A percentile compares a stretch with the other conserved stretches of the same genome.
These are phyloP conservation scores for Epirrhoe alternata DNA, from an alignment of 2,888 invertebrate species.

Conservation along the genomic window DNA sequence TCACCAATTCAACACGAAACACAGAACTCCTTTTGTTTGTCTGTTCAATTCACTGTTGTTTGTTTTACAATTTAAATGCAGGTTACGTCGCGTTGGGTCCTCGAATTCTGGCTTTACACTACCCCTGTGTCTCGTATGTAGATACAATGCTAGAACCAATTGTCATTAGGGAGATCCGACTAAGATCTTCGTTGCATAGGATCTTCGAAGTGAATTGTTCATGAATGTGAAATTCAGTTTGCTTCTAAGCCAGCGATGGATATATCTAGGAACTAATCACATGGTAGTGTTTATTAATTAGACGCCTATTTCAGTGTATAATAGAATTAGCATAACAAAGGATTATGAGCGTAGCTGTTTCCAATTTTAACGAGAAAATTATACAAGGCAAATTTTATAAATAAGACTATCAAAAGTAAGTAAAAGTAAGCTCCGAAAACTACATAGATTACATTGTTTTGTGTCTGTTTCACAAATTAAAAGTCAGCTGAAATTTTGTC, in stretches of 20 bases:
- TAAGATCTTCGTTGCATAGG: conserved; percentile 6
- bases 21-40: conserved; percentile 60
- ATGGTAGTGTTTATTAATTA: conserved; percentile 12
- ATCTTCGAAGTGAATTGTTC: conserved; percentile 11
- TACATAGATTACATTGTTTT: too few relatives aligned
- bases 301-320: neutral
- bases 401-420: too few relatives aligned
- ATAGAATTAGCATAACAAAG: conserved; percentile 2
- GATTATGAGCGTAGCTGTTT: neutral
- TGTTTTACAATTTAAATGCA: conserved; percentile 68
- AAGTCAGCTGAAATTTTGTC: neutral
- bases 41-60: conserved; percentile 57
- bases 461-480: too few relatives aligned
- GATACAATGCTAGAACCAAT: conserved; percentile 38
- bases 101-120: conserved; percentile 45
- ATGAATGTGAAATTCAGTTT: conserved; percentile 22
- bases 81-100: conserved; percentile 50
- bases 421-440: too few relatives aligned
- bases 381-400: neutral
- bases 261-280: conserved; percentile 22
- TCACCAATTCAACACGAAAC: conserved; percentile 56
- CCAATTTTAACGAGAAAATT: neutral
- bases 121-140: conserved; percentile 40
- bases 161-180: conserved; percentile 34
- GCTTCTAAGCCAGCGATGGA: conserved; percentile 1